Base-by-base conservation (phyloP, 2,888 invertebrate genomes). In the Volucella bombylans region DNA sequence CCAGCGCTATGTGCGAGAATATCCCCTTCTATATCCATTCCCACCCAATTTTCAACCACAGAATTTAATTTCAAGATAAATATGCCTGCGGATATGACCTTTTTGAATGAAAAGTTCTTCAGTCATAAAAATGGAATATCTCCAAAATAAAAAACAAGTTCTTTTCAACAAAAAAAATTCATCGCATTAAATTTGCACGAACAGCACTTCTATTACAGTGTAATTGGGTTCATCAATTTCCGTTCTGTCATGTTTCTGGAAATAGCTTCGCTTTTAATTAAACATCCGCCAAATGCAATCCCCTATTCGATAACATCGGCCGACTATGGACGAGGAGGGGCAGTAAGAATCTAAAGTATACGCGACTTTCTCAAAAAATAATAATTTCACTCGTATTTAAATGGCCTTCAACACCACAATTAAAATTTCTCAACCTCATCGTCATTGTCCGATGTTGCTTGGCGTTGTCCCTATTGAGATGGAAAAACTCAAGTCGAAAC, bases 151-250 rank as follows among this genome's bases (percentile, higher is more conserved):
- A 6, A 31, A 31, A 4, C 31, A 31, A 6, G 31, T 31, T 31
- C 31, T 6, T 31, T 4, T 31, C 31, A 31, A 31, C 31, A 31
- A 31, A 23, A 23, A 31, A 6, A 4, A 31, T 31, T 6, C 31
- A 6, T 31, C 49, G 12, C 49, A 57, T 31, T 55, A 41, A 55
- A 55, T 14, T 49, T n/a, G 8, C 18, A 54, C 14, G 8, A 52
- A 38, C 64, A 41, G 41, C 57, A 62, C 54, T 50, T n/a, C 57
- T 15, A 15, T 31, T 31, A 65, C 52, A 45, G 39, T 55, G 23
- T 78, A 67, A 82, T 78, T 78, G 23, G 55, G 49, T 18, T 62
- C 78, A 82, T 77, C 78, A 82, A 82, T 82, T 82, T 78, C 67
- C 62, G 23, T 39, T 39, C 23, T 45, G 54, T 54, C 62, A 39